A percentile compares a stretch with the other conserved stretches of the same genome.
Conservation (phyloP, 2,797 vertebrate genomes). For the Momotus momota region DNA sequence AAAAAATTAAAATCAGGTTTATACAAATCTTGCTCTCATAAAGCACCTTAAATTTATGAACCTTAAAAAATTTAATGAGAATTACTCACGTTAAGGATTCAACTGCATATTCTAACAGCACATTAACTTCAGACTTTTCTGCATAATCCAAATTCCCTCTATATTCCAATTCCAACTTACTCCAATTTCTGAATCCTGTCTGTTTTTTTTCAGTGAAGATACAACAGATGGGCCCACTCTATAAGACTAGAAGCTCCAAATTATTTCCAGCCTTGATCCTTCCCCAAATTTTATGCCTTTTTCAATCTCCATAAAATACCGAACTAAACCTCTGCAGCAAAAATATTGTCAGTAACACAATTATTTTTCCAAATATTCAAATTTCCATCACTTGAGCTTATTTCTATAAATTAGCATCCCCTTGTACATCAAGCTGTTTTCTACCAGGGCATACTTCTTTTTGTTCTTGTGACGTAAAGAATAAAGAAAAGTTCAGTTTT, state of each 20-base stretch:
- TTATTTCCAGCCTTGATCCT: background rate
- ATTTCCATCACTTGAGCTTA: background rate
- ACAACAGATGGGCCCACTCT: background rate
- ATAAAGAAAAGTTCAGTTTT: slow-evolving; percentile 18
- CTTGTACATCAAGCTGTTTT: background rate
- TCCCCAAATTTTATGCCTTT: background rate
- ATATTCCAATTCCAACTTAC: background rate
- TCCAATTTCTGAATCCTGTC: background rate
- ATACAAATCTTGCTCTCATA: background rate
- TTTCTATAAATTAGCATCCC: background rate
- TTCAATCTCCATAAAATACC: background rate
- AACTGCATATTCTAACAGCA: background rate
- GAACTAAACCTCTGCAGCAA: background rate
- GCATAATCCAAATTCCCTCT: background rate
- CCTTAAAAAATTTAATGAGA: background rate
- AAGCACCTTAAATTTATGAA: background rate
- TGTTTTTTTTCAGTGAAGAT: background rate
- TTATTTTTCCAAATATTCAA: background rate
- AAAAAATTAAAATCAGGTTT: background rate
- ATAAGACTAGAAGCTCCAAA: background rate
- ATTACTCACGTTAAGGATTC: background rate
- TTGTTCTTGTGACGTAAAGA: background rate
- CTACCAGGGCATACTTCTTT: background rate
- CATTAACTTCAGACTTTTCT: background rate
- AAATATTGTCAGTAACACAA: background rate